These are phyloP conservation scores for Ciona savignyi DNA, from an alignment of 23 tunicate species.

Conservation along the genomic window DNA sequence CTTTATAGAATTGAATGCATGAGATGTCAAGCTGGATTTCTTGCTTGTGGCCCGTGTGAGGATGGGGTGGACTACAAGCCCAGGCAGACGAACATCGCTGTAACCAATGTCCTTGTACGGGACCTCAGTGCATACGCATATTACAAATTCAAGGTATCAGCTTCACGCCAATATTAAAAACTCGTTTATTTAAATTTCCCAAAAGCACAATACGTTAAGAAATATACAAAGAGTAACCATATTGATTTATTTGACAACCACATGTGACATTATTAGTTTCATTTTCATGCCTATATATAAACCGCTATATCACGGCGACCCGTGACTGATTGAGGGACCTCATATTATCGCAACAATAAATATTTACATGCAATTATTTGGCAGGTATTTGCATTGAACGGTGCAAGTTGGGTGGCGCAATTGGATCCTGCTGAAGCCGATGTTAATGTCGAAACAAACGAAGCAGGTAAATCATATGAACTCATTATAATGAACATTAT, in stretches of 20 bases:
- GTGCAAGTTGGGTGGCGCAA: constrained; percentile 40
- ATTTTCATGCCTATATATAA: background rate
- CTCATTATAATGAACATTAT: background rate
- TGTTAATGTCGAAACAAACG: constrained; percentile 28
- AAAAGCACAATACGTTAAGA: too few species aligned
- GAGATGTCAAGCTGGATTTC: constrained; percentile 29
- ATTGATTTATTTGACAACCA: background rate
- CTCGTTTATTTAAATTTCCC: too few species aligned
- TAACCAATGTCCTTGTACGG: constrained; percentile 6
- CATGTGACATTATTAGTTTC: background rate
- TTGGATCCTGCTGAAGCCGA: constrained; percentile 21
- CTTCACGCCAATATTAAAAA: too few species aligned
- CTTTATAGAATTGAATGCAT: constrained; percentile 42
- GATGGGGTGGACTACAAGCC: constrained; percentile 30
- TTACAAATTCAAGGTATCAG: constrained; percentile 59
- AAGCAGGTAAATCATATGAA: constrained; percentile 24
- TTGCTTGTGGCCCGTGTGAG: constrained; percentile 39
- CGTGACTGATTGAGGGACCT: background rate
- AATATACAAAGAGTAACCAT: too few species aligned
- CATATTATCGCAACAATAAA: background rate
- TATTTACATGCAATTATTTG: constrained; percentile 1
- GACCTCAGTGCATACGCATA: constrained; percentile 34
- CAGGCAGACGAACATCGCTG: background rate
- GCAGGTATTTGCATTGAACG: constrained; percentile 72
- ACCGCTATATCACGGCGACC: background rate